Base-by-base conservation (phyloP, 2,113 vertebrate species). In the Strigops habroptila region DNA sequence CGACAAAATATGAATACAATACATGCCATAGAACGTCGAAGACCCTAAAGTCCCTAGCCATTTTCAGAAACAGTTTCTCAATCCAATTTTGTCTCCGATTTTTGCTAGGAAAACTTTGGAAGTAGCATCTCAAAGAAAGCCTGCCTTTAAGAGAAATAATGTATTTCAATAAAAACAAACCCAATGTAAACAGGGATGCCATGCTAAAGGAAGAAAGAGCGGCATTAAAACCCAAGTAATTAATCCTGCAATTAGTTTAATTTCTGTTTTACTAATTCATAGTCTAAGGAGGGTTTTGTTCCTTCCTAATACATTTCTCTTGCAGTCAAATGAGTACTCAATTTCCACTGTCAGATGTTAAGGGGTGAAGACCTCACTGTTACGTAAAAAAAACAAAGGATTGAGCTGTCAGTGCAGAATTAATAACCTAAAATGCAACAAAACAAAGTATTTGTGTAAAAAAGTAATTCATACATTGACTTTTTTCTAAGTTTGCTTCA, bases 401-500 rank as follows among this genome's bases (percentile, higher is more conserved):
- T 1, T 84, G 81, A 79, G 43, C 51, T 69, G 71, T 91, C 69
- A 65, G 48, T 94, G 80, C 43, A 91, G 84, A 94, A 67, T 95
- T 67, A 68, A 63, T 90, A 59, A 92, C 44, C 86, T 96, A 93
- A 95, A 97, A 87, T 62, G 81, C 71, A 96, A 91, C 74, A 88
- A 81, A 93, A 63, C 46, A 49, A 71, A 80, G 49, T 82, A 92
- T 89, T 88, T 96, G 95, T 91, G 92, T 83, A 91, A 92, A 91
- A 80, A 75, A 59, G 31, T 84, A 93, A 91, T 80, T 84, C 85
- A 64, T 80, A 96, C 89, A 88, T 82, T 69, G 67, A 86, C 39
- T 86, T 96, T 94, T 95, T 80, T 93, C 71, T 90, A 95, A 91
- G 85, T 96, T 89, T 96, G 93, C 96, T 93, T 91, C 95, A 93